Conservation (phyloP, 2,797 vertebrate genomes). For the Prionace glauca region DNA sequence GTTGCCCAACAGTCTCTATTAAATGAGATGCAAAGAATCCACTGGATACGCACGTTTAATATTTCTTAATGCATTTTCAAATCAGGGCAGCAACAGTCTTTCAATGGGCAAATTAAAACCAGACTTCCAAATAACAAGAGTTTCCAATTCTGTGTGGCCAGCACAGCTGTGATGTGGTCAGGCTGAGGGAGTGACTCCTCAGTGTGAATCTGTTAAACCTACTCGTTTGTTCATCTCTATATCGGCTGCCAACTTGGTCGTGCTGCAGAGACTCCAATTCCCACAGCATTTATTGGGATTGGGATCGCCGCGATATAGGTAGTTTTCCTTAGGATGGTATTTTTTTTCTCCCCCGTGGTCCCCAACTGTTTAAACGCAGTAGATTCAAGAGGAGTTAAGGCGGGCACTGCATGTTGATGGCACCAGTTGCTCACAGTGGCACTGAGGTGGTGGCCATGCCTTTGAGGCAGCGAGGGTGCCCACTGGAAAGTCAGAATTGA, state of each 20-base stretch:
- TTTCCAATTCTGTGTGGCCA: neutral
- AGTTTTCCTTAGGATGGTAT: neutral
- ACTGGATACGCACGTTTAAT: neutral
- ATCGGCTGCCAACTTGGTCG: neutral
- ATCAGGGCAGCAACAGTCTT: neutral
- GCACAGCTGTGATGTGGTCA: neutral
- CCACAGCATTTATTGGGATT: neutral
- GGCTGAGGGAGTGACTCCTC: neutral
- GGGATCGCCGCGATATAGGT: neutral
- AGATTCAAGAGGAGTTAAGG: neutral
- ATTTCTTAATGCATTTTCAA: neutral
- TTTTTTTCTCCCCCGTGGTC: neutral
- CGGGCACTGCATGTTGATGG: neutral
- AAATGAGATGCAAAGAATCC: neutral
- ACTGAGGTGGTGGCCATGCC: no score
- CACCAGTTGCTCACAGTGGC: neutral
- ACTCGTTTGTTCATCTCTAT: neutral
- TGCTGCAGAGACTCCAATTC: neutral
- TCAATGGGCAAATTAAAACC: neutral
- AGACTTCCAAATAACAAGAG: neutral
- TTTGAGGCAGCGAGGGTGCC: neutral
- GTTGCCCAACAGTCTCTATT: neutral
- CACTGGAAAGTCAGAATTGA: neutral
- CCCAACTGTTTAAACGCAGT: neutral
- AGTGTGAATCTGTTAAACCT: neutral